Evolutionary conservation across 2,888 invertebrate genomes (phyloP).

Genomic region (Rhingia rostrata): DNA sequence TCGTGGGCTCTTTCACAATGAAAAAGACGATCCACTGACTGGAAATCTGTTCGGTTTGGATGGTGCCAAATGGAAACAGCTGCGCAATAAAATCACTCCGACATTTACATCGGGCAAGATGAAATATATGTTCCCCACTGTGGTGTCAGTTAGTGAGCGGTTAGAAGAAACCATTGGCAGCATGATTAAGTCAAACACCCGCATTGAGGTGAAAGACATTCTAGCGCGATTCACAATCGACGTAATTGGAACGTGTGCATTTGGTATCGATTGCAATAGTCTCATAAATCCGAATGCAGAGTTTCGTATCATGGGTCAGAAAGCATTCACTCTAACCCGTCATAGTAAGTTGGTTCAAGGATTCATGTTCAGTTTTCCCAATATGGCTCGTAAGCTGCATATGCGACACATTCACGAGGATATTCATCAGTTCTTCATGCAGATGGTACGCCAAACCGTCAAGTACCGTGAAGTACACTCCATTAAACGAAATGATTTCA

Average conservation of each 20-base stretch:
- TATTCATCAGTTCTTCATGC: slow-evolving; percentile 83
- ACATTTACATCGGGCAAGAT: slow-evolving; percentile 79
- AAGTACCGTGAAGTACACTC: slow-evolving; percentile 83
- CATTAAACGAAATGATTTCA: slow-evolving; percentile 84
- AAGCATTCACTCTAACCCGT: slow-evolving; percentile 74
- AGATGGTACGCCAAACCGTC: slow-evolving; percentile 83
- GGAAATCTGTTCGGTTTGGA: slow-evolving; percentile 82
- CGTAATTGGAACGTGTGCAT: slow-evolving; percentile 84
- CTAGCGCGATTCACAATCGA: slow-evolving; percentile 84
- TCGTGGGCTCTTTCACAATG: slow-evolving; percentile 79
- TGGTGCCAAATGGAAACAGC: slow-evolving; percentile 80
- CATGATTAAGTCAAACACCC: slow-evolving; percentile 53
- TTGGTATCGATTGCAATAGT: slow-evolving; percentile 83
- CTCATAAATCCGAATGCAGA: slow-evolving; percentile 81
- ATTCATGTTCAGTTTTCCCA: slow-evolving; percentile 77
- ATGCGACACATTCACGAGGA: slow-evolving; percentile 77
- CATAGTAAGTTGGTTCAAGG: slow-evolving; percentile 63
- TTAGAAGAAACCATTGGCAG: slow-evolving; percentile 15
- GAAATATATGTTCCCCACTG: slow-evolving; percentile 77
- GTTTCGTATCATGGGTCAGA: slow-evolving; percentile 79
- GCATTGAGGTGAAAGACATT: slow-evolving; percentile 82
- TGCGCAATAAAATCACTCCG: slow-evolving; percentile 78
- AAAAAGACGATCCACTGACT: slow-evolving; percentile 80
- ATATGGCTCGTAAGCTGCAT: slow-evolving; percentile 77
- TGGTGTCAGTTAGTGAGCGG: slow-evolving; percentile 78